phyloP scores from a whole-genome alignment of 1,140 invertebrate species.

The Laupala kohalensis region DNA sequence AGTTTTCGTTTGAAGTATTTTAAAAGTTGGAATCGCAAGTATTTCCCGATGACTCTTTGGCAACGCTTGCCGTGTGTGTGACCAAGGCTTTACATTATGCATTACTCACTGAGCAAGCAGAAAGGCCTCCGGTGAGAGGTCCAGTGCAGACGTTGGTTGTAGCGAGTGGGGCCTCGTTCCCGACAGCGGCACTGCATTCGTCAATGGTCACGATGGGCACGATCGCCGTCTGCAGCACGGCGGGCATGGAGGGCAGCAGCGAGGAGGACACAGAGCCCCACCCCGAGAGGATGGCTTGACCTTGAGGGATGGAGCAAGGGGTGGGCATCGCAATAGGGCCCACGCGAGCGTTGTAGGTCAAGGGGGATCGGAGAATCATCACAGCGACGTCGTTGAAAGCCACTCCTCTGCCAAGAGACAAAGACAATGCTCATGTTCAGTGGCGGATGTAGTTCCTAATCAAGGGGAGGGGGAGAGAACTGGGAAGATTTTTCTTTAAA shows the following conservation, averaged over 20 bases:
- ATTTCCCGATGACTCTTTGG: no score
- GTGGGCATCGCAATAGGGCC: constrained; percentile 33
- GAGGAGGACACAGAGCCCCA: constrained; percentile 31
- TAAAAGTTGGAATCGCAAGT: no score
- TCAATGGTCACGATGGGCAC: constrained; percentile 22
- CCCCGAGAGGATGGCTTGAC: constrained; percentile 30
- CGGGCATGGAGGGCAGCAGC: constrained; percentile 17
- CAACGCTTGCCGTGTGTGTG: no score
- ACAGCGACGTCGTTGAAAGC: constrained; percentile 48
- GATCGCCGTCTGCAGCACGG: constrained; percentile 21
- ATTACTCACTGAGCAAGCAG: constrained; percentile 38
- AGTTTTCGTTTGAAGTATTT: no score
- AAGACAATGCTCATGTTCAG: no score
- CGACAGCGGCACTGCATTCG: constrained; percentile 22
- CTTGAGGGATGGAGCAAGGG: constrained; percentile 24
- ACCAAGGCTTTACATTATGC: no score
- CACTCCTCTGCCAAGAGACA: no score
- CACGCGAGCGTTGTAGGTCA: constrained; percentile 37
- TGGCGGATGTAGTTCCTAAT: no score
- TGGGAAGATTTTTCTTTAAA: no score
- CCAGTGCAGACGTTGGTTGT: constrained; percentile 44
- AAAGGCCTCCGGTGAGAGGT: constrained; percentile 37
- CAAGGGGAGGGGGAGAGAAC: no score
- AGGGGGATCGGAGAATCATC: constrained; percentile 36
- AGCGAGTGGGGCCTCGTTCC: constrained; percentile 19